Percentiles rank a stretch among this genome's conserved stretches.
Evolutionary conservation across 2,797 vertebrate species (phyloP).

Genomic region (Merluccius polli): DNA sequence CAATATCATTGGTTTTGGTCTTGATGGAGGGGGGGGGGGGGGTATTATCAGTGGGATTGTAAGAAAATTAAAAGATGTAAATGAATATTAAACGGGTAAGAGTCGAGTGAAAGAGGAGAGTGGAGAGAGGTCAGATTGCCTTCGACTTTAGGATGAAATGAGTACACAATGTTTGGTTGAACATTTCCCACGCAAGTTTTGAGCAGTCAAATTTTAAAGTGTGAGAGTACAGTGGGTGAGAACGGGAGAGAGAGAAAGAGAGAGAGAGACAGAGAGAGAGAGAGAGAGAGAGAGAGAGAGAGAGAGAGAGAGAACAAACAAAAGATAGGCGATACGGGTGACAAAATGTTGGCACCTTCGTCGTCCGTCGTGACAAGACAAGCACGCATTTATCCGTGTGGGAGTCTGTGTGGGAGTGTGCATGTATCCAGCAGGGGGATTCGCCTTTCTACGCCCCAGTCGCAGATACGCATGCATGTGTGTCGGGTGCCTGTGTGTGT

Average conservation of each 20-base stretch:
- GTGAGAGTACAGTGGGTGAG: too few relatives aligned
- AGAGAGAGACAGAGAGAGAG: too few relatives aligned
- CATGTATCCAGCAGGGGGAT: not conserved
- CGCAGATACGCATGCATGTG: not conserved
- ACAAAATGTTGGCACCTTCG: not conserved
- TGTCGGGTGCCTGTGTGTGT: constrained; percentile 3
- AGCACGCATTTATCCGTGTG: not conserved
- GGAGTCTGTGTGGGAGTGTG: too few relatives aligned
- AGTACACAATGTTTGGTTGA: constrained; percentile 4
- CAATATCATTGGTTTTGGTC: not conserved
- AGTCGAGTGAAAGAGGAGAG: not conserved
- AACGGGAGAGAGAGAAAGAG: too few relatives aligned
- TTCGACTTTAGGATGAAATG: not conserved
- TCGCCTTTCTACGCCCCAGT: too few relatives aligned
- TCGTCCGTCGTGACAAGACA: not conserved
- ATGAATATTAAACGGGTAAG: too few relatives aligned
- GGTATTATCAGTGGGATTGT: too few relatives aligned
- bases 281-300: not conserved
- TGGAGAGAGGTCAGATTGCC: not conserved
- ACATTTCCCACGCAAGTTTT: not conserved
- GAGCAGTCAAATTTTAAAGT: not conserved
- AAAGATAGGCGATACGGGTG: not conserved
- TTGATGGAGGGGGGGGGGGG: too few relatives aligned
- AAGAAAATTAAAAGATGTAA: too few relatives aligned
- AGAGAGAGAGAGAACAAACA: not conserved